phyloP scores from a whole-genome alignment of 2,888 invertebrate species.

The Copidosoma aretas region DNA sequence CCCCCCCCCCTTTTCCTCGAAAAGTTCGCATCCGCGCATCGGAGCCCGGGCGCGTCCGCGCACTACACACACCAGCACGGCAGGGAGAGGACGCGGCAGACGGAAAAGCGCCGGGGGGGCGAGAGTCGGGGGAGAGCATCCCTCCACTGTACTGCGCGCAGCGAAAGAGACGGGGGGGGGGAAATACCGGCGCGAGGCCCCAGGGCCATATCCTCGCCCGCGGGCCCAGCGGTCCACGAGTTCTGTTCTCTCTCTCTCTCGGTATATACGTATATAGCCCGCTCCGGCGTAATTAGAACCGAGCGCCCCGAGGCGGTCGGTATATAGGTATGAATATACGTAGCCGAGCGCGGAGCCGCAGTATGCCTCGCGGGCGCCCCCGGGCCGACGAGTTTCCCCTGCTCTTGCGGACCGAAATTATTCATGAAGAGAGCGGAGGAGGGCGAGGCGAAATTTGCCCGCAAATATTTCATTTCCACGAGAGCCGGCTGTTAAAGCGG shows the following conservation, averaged over 20 bases:
- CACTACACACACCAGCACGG: no score
- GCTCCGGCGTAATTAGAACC: slow-evolving; percentile 61
- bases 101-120: no score
- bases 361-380: slow-evolving; percentile 41
- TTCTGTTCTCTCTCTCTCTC: slow-evolving; percentile 7
- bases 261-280: slow-evolving; percentile 1
- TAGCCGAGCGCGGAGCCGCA: slow-evolving; percentile 10
- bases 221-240: slow-evolving; percentile 45
- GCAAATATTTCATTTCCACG: slow-evolving; percentile 60
- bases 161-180: background rate
- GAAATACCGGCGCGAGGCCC: slow-evolving; percentile 42
- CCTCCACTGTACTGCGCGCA: no score
- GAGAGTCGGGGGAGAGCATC: no score
- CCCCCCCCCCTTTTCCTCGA: background rate
- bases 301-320: slow-evolving; percentile 52
- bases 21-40: background rate
- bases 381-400: slow-evolving; percentile 57
- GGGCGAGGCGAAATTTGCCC: slow-evolving; percentile 55
- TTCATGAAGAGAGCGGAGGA: slow-evolving; percentile 55
- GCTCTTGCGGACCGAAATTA: slow-evolving; percentile 58
- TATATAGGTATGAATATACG: background rate
- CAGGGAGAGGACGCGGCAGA: no score
- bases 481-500: background rate
- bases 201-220: slow-evolving; percentile 51
- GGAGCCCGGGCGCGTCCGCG: no score